Evolutionary conservation across 2,888 invertebrate species (phyloP).

Genomic region (Harpagoxenus sublaevis): DNA sequence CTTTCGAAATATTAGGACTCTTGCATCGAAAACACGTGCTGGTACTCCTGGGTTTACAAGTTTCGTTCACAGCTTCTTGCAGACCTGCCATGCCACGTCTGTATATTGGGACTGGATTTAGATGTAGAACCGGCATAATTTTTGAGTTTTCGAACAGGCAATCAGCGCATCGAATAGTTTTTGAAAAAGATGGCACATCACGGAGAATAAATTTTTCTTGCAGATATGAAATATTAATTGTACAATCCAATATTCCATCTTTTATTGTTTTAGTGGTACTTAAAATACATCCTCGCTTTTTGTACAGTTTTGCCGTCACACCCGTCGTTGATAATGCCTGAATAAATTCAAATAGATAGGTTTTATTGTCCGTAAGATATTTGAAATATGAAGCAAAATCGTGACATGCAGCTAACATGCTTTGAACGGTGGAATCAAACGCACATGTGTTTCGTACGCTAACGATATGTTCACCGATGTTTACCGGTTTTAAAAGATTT

Average conservation of each 20-base stretch:
- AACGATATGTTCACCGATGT: not conserved
- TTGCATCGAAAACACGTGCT: conserved; percentile 6
- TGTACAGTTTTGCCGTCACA: not conserved
- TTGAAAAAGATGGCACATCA: not conserved
- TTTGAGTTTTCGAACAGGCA: not conserved
- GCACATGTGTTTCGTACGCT: not conserved
- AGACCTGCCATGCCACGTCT: not conserved
- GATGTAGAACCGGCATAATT: not conserved
- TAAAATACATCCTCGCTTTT: conserved; percentile 1
- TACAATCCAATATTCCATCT: conserved; percentile 7
- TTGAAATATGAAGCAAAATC: not conserved
- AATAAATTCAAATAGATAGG: not conserved
- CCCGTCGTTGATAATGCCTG: not conserved
- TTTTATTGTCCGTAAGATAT: not conserved
- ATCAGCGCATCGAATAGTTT: not conserved
- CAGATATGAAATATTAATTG: not conserved
- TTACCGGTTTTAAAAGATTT: not conserved
- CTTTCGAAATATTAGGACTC: not conserved
- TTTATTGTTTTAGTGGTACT: conserved; percentile 5
- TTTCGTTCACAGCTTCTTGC: not conserved
- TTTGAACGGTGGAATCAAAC: conserved; percentile 10
- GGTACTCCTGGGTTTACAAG: not conserved
- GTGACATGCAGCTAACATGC: not conserved
- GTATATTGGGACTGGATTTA: not conserved
- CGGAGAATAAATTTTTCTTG: not conserved